Evolutionary conservation across 1,140 invertebrate species (phyloP).

Genomic region (Pararge aegeria): DNA sequence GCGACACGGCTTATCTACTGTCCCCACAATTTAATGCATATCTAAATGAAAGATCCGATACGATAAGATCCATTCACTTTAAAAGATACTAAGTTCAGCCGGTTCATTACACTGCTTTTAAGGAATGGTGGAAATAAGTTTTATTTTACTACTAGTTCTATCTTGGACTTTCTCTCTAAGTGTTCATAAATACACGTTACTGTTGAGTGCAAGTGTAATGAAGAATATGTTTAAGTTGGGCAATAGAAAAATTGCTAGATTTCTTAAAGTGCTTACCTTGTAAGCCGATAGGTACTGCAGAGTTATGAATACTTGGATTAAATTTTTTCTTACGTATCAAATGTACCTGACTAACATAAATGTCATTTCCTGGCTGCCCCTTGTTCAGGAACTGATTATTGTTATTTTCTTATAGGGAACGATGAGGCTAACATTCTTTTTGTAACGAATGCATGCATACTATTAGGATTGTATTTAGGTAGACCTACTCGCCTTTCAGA

Average conservation of each 20-base stretch:
- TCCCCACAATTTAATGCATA: constrained; percentile 70
- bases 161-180: constrained; percentile 34
- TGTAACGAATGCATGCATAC: no score
- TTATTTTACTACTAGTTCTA: constrained; percentile 38
- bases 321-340: no score
- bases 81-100: constrained; percentile 54
- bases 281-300: no score
- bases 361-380: no score
- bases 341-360: no score
- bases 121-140: constrained; percentile 53
- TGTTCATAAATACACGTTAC: constrained; percentile 20
- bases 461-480: no score
- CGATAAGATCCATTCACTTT: constrained; percentile 67
- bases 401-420: no score
- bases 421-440: no score
- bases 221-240: constrained; percentile 7
- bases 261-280: no score
- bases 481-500: no score
- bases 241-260: background rate
- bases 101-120: constrained; percentile 65
- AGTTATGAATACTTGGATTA: no score
- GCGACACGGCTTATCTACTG: constrained; percentile 61
- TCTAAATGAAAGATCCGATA: constrained; percentile 76
- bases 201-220: constrained; percentile 17
- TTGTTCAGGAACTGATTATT: no score